These are phyloP conservation scores for Cheilosia grossa DNA, from an alignment of 2,888 invertebrate genomes.

Conservation along the genomic window DNA sequence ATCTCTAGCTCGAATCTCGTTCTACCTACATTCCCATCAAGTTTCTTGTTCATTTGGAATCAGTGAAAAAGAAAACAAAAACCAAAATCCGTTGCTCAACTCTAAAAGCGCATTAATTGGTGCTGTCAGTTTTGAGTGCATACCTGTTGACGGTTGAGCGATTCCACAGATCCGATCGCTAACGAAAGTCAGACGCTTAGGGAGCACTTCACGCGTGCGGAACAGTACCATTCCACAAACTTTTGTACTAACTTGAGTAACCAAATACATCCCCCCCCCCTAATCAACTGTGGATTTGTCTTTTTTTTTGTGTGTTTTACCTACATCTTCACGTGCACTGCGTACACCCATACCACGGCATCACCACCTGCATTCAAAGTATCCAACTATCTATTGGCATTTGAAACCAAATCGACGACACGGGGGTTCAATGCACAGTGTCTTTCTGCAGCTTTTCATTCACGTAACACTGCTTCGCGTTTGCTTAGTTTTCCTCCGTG, in stretches of 20 bases:
- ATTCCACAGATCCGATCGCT: constrained; percentile 47
- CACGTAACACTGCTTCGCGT: constrained; percentile 66
- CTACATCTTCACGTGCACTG: constrained; percentile 41
- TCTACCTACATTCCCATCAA: constrained; percentile 39
- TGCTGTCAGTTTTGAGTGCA: constrained; percentile 43
- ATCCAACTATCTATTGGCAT: constrained; percentile 66
- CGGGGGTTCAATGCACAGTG: constrained; percentile 73
- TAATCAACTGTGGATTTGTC: constrained; percentile 20
- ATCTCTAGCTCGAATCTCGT: constrained; percentile 29
- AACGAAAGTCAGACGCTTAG: constrained; percentile 38
- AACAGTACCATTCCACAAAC: constrained; percentile 65
- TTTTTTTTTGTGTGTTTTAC: not conserved
- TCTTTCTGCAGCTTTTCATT: constrained; percentile 70
- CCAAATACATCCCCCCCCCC: constrained; percentile 7
- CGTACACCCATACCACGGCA: constrained; percentile 48
- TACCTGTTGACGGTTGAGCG: constrained; percentile 58
- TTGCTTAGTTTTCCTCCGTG: constrained; percentile 66
- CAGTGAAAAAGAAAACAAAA: constrained; percentile 36
- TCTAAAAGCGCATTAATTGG: constrained; percentile 41
- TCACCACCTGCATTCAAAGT: constrained; percentile 59
- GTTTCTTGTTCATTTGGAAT: constrained; percentile 20
- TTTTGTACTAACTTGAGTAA: constrained; percentile 30
- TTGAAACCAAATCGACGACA: constrained; percentile 53
- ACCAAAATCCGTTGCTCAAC: constrained; percentile 27
- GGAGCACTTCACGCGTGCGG: constrained; percentile 61